Evolutionary conservation across 2,113 vertebrate species (phyloP), one percentile per base, ranked within the genome.

Genomic region (Donacobius atricapilla): DNA sequence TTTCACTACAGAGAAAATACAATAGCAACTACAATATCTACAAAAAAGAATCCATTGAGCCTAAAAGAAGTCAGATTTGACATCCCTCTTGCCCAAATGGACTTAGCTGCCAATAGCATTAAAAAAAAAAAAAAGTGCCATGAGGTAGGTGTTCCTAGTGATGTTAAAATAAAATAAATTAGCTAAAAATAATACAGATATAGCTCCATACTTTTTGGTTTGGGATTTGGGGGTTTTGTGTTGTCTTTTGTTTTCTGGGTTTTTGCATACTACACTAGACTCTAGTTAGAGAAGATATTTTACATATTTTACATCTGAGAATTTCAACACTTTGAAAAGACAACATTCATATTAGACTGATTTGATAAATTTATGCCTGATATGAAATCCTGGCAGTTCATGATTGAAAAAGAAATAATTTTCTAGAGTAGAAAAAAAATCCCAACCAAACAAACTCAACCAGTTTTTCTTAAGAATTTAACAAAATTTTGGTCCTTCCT

Each of bases 401-500:
- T n/a, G 16, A 44, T 0, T 30, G 13, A 40, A 80, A 39, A 79
- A 58, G 5, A 13, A 47, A 19, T 25, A 2, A 42, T 64, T 37
- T 47, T 69, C 6, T 14, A 33, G 10, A 42, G 5, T 3, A 70
- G 16, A n/a, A 70, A 27, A 69, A 69, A 69, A 9, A 7, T 0
- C 1, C 2, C 18, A n/a, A 23, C 1, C 2, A 19, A 79, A 42
- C 6, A 56, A 58, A 60, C 0, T 6, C 7, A 31, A 30, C 1
- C 0, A 48, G 2, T 28, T 76, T 76, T 76, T 63, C 6, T 53
- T 31, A 22, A 78, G 7, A 89, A 57, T 73, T 69, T 57, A 60
- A 18, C 2, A 75, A 79, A 9, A 33, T 6, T 14, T 15, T 51
- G 1, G 11, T 84, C 39, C 1, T 64, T 72, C 71, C 10, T 70